Conservation (phyloP, 2,113 vertebrate species). For the Pagrus major region DNA sequence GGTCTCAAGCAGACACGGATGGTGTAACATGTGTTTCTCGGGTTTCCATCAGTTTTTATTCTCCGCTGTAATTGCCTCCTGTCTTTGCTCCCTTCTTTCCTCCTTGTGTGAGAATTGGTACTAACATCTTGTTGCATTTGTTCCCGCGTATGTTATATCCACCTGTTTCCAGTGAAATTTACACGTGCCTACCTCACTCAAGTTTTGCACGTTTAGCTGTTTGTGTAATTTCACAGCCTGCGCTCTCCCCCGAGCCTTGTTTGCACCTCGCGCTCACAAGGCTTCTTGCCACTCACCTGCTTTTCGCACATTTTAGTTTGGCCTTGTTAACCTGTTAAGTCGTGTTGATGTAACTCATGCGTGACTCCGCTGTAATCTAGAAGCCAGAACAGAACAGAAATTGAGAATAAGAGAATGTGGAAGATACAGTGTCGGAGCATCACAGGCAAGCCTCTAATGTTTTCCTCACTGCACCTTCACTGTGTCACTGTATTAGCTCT, state of each 20-base stretch:
- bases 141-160: neutral
- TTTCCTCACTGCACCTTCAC: neutral
- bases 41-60: constrained; percentile 26
- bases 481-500: constrained; percentile 22
- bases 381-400: neutral
- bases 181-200: neutral
- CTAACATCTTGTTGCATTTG: neutral
- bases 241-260: constrained; percentile 43
- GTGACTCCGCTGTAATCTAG: neutral
- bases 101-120: neutral
- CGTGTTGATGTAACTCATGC: constrained; percentile 25
- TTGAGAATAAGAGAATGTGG: neutral
- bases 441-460: neutral
- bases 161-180: constrained; percentile 1
- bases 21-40: constrained; percentile 40
- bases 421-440: neutral
- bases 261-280: constrained; percentile 47
- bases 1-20: constrained; percentile 32
- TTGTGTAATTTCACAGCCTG: constrained; percentile 33
- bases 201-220: constrained; percentile 24
- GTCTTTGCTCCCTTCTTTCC: neutral
- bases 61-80: neutral
- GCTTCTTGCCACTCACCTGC: constrained; percentile 47
- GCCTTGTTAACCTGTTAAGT: constrained; percentile 26
- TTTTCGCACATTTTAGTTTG: constrained; percentile 52